These are phyloP conservation scores for Melanitta fusca DNA, from an alignment of 2,797 vertebrate genomes.

Conservation along the genomic window DNA sequence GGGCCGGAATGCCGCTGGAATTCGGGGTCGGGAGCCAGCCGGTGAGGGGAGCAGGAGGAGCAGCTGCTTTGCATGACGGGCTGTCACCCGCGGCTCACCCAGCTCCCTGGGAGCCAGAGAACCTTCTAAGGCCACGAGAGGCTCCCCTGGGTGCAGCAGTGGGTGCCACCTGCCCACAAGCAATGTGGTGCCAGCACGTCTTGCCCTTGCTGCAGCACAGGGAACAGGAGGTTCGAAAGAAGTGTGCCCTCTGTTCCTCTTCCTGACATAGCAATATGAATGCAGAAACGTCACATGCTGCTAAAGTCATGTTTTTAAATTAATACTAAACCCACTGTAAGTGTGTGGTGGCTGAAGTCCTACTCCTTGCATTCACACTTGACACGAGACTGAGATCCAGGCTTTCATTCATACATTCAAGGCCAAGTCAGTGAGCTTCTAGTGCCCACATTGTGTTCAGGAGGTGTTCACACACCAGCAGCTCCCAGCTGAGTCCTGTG, in stretches of 20 bases:
- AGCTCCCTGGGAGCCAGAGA: not conserved
- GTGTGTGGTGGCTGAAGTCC: not conserved
- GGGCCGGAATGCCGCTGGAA: not conserved
- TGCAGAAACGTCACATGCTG: not conserved
- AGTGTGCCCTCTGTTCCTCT: not conserved
- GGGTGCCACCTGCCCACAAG: not conserved
- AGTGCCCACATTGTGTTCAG: not conserved
- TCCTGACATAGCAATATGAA: not conserved
- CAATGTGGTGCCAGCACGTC: not conserved
- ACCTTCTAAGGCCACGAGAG: slow-evolving; percentile 39
- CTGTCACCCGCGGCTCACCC: slow-evolving; percentile 31
- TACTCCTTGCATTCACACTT: not conserved
- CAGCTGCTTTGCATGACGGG: slow-evolving; percentile 27
- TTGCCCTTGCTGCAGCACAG: not conserved
- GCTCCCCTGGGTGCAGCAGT: not conserved
- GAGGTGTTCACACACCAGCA: not conserved
- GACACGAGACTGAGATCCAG: not conserved
- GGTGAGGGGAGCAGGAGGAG: not conserved
- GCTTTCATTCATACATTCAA: not conserved
- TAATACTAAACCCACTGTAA: not conserved
- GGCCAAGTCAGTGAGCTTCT: not conserved
- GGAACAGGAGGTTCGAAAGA: slow-evolving; percentile 19
- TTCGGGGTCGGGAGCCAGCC: slow-evolving; percentile 23
- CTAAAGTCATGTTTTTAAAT: not conserved
- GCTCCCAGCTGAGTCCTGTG: not conserved